Conservation (phyloP, 1,140 invertebrate genomes). For the Anastatus disparis region DNA sequence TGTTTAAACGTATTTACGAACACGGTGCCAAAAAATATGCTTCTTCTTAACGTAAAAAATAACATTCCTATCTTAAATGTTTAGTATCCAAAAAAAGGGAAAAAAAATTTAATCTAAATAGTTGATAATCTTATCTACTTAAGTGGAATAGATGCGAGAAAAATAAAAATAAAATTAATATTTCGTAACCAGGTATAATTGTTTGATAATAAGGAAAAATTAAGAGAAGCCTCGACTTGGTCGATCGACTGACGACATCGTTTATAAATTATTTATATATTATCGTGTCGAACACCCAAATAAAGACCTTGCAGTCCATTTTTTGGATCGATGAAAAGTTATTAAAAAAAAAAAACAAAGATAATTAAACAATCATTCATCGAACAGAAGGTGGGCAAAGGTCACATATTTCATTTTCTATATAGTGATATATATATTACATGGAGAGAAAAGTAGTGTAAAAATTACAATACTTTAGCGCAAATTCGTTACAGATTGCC, state of each 20-base stretch:
- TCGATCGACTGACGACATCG: conserved; percentile 31
- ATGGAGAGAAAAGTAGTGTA: too few relatives aligned
- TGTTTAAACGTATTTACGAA: conserved; percentile 10
- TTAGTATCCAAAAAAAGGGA: conserved; percentile 15
- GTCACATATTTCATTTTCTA: conserved; percentile 15
- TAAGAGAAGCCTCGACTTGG: conserved; percentile 24
- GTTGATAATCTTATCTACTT: conserved; percentile 14
- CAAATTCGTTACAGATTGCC: too few relatives aligned
- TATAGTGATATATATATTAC: conserved; percentile 11
- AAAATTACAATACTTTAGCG: too few relatives aligned
- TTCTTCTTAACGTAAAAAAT: conserved; percentile 33
- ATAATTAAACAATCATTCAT: background rate
- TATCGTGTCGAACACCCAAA: conserved; percentile 8
- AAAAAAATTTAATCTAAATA: conserved; percentile 32
- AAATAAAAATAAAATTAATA: background rate
- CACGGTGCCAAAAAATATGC: conserved; percentile 33
- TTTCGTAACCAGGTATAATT: background rate
- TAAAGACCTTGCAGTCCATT: conserved; percentile 13
- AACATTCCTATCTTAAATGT: conserved; percentile 38
- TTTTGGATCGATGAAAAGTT: background rate
- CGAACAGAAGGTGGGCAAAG: conserved; percentile 5
- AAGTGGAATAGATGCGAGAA: background rate
- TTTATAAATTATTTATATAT: conserved; percentile 18
- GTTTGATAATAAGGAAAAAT: conserved; percentile 11
- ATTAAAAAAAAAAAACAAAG: background rate